Conservation (phyloP, 30 jellyfish, hydroid and myxozoan genomes). For the Mastigias papua region DNA sequence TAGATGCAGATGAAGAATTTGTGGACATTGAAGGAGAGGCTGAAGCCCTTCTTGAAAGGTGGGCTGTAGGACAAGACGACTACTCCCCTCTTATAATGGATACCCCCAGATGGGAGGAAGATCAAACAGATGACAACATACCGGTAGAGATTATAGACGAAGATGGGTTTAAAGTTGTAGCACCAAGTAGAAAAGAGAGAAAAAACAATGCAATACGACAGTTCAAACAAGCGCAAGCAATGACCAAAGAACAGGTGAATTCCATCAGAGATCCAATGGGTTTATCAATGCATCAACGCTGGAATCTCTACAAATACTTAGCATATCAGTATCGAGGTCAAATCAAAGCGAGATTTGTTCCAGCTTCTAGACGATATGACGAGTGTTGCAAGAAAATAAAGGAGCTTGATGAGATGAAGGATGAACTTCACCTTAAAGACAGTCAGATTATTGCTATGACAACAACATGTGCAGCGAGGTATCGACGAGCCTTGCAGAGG, state of each 20-base stretch:
- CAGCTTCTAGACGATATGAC: slow-evolving; percentile 43
- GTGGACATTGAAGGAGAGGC: slow-evolving; percentile 80
- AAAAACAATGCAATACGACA: slow-evolving; percentile 28
- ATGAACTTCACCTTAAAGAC: slow-evolving; percentile 49
- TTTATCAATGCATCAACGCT: slow-evolving; percentile 55
- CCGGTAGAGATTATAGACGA: background rate
- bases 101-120: slow-evolving; percentile 19
- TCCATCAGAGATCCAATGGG: slow-evolving; percentile 63
- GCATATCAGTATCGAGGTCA: background rate
- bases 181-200: slow-evolving; percentile 53
- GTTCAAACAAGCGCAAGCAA: slow-evolving; percentile 27
- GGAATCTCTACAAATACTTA: slow-evolving; percentile 77
- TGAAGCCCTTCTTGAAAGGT: slow-evolving; percentile 73
- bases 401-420: slow-evolving; percentile 66
- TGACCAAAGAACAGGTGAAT: slow-evolving; percentile 70
- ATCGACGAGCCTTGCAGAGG: slow-evolving; percentile 37
- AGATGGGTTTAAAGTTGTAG: slow-evolving; percentile 62
- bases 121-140: slow-evolving; percentile 4
- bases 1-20: slow-evolving; percentile 4
- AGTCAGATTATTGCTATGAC: slow-evolving; percentile 89
- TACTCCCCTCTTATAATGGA: slow-evolving; percentile 42
- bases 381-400: slow-evolving; percentile 65
- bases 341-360: slow-evolving; percentile 10
- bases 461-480: slow-evolving; percentile 88
- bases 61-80: slow-evolving; percentile 67